phyloP scores from a whole-genome alignment of 1,140 invertebrate species.

The Penaeus japonicus region DNA sequence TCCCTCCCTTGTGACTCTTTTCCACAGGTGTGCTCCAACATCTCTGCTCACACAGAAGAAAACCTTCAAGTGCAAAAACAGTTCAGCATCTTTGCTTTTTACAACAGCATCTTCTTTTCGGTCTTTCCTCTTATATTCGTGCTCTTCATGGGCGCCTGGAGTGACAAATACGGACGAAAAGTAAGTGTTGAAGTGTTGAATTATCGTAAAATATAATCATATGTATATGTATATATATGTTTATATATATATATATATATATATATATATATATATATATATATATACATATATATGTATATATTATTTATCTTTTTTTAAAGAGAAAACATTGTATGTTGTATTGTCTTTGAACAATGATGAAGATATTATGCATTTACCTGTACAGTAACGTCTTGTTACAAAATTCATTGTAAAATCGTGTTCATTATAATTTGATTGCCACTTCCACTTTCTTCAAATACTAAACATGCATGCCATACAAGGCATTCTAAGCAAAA shows the following conservation, averaged over 20 bases:
- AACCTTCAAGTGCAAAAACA: slow-evolving; percentile 32
- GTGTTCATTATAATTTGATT: no score
- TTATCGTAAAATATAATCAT: not conserved
- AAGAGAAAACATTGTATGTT: no score
- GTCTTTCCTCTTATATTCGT: slow-evolving; percentile 38
- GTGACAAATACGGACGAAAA: slow-evolving; percentile 49
- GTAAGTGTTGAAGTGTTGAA: not conserved
- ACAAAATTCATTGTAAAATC: no score
- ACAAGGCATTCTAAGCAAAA: no score
- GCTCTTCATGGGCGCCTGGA: slow-evolving; percentile 50
- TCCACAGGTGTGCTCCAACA: slow-evolving; percentile 23
- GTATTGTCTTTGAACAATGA: no score
- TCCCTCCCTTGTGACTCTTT: no score
- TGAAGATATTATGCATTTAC: no score
- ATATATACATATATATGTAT: not conserved
- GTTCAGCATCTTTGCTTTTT: slow-evolving; percentile 42
- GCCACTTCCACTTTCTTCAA: no score
- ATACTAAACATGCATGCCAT: no score
- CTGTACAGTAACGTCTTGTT: no score
- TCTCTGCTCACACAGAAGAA: not conserved
- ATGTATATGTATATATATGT: not conserved
- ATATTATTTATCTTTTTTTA: not conserved
- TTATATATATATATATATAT: not conserved
- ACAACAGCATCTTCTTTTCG: slow-evolving; percentile 42
- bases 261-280: not conserved